Percentiles rank a stretch among this genome's conserved stretches.
These are phyloP conservation scores for Squalus acanthias DNA, from an alignment of 2,797 vertebrate species.

Conservation along the genomic window DNA sequence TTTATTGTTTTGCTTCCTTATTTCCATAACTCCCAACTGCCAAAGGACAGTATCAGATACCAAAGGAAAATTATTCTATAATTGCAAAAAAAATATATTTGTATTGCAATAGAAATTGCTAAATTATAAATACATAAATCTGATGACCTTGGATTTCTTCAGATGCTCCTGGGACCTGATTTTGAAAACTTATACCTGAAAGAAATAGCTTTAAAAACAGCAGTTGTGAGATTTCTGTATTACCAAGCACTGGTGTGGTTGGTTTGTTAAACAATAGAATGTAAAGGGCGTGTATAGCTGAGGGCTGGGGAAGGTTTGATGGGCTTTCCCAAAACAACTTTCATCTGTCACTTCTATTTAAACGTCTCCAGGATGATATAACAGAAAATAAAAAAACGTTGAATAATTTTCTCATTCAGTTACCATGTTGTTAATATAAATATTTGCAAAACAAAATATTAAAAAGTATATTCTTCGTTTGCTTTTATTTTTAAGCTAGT, in stretches of 20 bases:
- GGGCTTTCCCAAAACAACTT: not conserved
- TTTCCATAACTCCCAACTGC: not conserved
- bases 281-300: not conserved
- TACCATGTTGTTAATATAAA: not conserved
- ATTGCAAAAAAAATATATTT: not conserved
- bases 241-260: not conserved
- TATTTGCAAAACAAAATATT: not conserved
- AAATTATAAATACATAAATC: not conserved
- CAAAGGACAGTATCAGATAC: not conserved
- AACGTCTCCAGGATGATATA: not conserved
- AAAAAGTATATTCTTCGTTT: not conserved
- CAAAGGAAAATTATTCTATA: not conserved
- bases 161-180: not conserved
- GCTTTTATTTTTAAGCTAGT: not conserved
- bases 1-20: not conserved
- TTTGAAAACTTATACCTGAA: not conserved
- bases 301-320: not conserved
- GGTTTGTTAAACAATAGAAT: not conserved
- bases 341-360: constrained; percentile 2
- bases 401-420: not conserved
- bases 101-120: not conserved
- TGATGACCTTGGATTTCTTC: not conserved
- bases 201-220: not conserved
- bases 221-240: not conserved
- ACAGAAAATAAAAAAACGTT: not conserved